Evolutionary conservation across 2,888 invertebrate species (phyloP), one percentile per base, ranked within the genome.

Genomic region (Cataglyphis cursor): DNA sequence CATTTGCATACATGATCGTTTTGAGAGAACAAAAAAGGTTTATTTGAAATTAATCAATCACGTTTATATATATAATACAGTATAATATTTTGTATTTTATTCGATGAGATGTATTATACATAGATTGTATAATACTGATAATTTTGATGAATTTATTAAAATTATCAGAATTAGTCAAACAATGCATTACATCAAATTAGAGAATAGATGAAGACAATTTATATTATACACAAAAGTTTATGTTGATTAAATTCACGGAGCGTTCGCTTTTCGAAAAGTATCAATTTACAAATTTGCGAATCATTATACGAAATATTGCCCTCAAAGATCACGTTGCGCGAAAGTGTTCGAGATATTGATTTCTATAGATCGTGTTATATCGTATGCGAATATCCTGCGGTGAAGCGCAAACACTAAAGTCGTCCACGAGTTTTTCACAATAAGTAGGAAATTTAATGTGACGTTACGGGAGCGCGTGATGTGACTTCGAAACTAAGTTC

Each of bases 401-500:
- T 28, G 59, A 74, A 31, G 68, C 72, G 78, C 38, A 35, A 64
- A 82, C 61, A 21, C 9, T 21, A 41, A 76, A 68, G 51, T 88
- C 81, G 65, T 89, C 54, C 41, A 41, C 48, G 35, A 72, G 64
- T 62, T 73, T 87, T 85, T 84, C 75, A 75, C 70, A 38, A 54
- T 48, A 51, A 70, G 70, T 28, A 75, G 76, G 28, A 75, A 68
- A 82, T 82, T 85, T 85, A 85, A 85, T 66, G 82, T 78, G 66
- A 85, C 76, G 85, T 78, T 57, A 72, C 73, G 73, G n/a, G n/a
- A 8, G 57, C 73, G 82, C 72, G 72, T 64, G 73, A 57, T 62
- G 82, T 65, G 72, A 84, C 82, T 87, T 87, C 76, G 75, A 81
- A 89, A 84, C 85, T 72, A 80, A 84, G 87, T 84, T 87, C 51